Evolutionary conservation across 1,140 invertebrate genomes (phyloP), one percentile per base, ranked within the genome.

Genomic region (Drosophila fuyamai): DNA sequence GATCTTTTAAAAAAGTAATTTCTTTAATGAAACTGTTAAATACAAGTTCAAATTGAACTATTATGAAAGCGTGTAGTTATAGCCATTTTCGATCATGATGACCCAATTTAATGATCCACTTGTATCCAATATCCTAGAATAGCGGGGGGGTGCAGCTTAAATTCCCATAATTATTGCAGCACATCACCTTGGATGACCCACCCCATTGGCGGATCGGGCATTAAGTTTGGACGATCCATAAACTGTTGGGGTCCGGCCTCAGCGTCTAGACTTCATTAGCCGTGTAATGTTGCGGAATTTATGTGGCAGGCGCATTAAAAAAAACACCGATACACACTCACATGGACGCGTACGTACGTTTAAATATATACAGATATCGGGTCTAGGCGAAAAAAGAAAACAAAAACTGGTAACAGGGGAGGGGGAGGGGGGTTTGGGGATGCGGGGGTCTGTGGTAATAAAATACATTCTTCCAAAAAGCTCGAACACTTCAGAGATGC

Each of bases 181-280:
- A 40, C 2, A 40, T 10, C 13, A 12, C 4, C 4, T 13, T 6
- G 38, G 13, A n/a, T n/a, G 29, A 32, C 8, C 29, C n/a, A 12
- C 4, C 29, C 32, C 5, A 10, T 54, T 40, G 29, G 10, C 27
- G 47, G 41, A 57, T 56, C 36, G 27, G 16, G 29, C 36, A 35
- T 75, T 54, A 43, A 23, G 43, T 71, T 56, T 56, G 36, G 44
- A 27, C 65, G 73, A 76, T 76, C 50, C 74, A 76, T 76, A 76
- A 68, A 56, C 29, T 48, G 61, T 14, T 63, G 29, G 60, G 27
- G 9, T 4, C 4, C 29, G 60, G 50, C 51, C 65, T 36, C 29
- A 62, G 48, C 78, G 82, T 88, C 82, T 86, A 86, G 82, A 86
- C 82, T 89, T 88, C 84, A 88, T 88, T 88, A 88, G 79, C 84